phyloP scores from a whole-genome alignment of 2,113 vertebrate species.

The Ameiurus melas region DNA sequence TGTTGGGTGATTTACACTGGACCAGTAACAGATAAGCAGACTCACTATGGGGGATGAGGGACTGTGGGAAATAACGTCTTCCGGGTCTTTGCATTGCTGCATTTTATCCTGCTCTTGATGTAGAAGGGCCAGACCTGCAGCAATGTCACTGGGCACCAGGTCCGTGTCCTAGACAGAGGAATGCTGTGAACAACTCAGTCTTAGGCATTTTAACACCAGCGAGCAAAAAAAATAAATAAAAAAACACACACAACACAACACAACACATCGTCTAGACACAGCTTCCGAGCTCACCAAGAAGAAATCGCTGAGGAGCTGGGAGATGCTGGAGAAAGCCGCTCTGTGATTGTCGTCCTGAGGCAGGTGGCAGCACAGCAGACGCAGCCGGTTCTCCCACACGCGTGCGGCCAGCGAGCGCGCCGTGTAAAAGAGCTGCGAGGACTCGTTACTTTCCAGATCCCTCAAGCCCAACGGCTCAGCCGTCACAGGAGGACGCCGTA shows the following conservation, averaged over 20 bases:
- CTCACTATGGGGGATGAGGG: slow-evolving; percentile 78
- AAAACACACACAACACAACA: too few relatives aligned
- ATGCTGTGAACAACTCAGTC: background rate
- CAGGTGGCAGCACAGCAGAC: slow-evolving; percentile 89
- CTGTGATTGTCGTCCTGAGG: slow-evolving; percentile 84
- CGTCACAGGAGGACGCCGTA: slow-evolving; percentile 49
- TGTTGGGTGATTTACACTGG: background rate
- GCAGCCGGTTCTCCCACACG: slow-evolving; percentile 89
- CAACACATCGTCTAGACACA: background rate
- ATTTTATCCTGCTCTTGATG: slow-evolving; percentile 93
- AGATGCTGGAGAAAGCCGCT: slow-evolving; percentile 87
- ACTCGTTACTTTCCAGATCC: slow-evolving; percentile 81
- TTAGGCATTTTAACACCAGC: background rate
- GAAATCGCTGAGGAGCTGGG: slow-evolving; percentile 85
- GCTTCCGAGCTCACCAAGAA: slow-evolving; percentile 78
- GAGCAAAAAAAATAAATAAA: too few relatives aligned
- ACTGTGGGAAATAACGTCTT: slow-evolving; percentile 70
- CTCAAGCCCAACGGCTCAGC: slow-evolving; percentile 57
- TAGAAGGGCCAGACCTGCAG: slow-evolving; percentile 89
- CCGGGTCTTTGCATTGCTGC: slow-evolving; percentile 78
- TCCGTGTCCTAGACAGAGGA: slow-evolving; percentile 86
- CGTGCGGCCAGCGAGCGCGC: slow-evolving; percentile 82
- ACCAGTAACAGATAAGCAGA: background rate
- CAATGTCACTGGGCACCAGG: slow-evolving; percentile 93
- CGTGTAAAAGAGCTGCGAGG: slow-evolving; percentile 80